Base-by-base conservation (phyloP, 2,888 invertebrate genomes). In the Lutraria lutraria region DNA sequence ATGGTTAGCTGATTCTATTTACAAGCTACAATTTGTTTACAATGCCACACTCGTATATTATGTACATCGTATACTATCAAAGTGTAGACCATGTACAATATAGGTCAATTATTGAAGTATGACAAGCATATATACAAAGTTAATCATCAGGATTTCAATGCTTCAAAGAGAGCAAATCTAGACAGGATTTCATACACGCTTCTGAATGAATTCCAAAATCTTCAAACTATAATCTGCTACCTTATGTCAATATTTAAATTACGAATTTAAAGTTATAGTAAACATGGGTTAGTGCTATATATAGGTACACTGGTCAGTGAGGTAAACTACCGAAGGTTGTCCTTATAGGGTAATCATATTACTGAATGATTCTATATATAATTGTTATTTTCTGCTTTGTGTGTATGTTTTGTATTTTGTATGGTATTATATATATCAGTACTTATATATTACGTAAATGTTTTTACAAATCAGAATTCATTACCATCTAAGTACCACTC, bases 81-180 rank as follows among this genome's bases (percentile, higher is more conserved):
- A 84, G 76, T 29, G 31, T 76, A 76, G 84, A 72, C 31, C 43
- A 81, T 80, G 31, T 63, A 68, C 63, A 68, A 86, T 86, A 81
- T 81, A 86, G 81, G 86, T 81, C 86, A 81, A 60, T 53, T 81
- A 86, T 31, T 52, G 86, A 63, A 81, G 81, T 81, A 86, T 86
- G 81, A 86, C 81, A 86, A 81, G 25, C 81, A 13, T 25, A n/a
- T n/a, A 53, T 43, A 68, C 25, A 68, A 25, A 84, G 81, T 19
- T 84, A 84, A 84, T 84, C 84, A 19, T 76, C 34, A 54, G 16
- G 76, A 76, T 76, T 25, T 84, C 25, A 43, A 83, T 21, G 19
- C 16, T 84, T 72, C 19, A 72, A 76, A 76, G 68, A 43, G 83
- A 83, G n/a, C 52, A 68, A 83, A 83, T 83, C 63, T 63, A n/a